A percentile compares a stretch with the other conserved stretches of the same genome.
Evolutionary conservation across 2,888 invertebrate genomes (phyloP).

Genomic region (Aricia artaxerxes): DNA sequence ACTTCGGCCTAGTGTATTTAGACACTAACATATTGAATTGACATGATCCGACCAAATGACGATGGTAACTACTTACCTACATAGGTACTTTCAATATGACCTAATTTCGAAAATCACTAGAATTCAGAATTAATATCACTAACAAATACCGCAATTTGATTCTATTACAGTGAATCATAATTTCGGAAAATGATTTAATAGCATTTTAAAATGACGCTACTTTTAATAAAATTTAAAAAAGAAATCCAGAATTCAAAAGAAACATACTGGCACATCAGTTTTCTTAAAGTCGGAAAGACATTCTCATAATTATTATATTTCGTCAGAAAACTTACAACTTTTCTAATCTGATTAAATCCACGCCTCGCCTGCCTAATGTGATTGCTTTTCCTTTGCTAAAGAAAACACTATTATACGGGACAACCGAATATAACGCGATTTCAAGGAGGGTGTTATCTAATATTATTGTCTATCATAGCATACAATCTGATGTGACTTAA

Average conservation of each 20-base stretch:
- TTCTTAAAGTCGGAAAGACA: background rate
- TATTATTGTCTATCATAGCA: background rate
- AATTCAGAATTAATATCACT: no score
- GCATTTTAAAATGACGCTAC: background rate
- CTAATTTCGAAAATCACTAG: no score
- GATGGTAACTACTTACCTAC: no score
- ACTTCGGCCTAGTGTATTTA: no score
- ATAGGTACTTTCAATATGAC: no score
- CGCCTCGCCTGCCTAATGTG: conserved; percentile 18
- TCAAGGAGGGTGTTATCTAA: background rate
- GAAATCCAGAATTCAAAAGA: background rate
- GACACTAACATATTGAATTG: no score
- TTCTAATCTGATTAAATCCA: conserved; percentile 15
- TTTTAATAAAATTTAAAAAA: background rate
- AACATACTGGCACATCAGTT: background rate
- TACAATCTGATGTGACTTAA: background rate
- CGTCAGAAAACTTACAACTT: conserved; percentile 1
- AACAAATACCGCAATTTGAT: no score
- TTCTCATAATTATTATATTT: background rate
- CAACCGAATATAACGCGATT: background rate
- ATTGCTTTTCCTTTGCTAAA: conserved; percentile 23
- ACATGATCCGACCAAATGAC: no score
- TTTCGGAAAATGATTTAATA: background rate
- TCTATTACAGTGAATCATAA: background rate
- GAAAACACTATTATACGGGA: background rate